phyloP scores from a whole-genome alignment of 2,888 invertebrate species.

The Tineola bisselliella region DNA sequence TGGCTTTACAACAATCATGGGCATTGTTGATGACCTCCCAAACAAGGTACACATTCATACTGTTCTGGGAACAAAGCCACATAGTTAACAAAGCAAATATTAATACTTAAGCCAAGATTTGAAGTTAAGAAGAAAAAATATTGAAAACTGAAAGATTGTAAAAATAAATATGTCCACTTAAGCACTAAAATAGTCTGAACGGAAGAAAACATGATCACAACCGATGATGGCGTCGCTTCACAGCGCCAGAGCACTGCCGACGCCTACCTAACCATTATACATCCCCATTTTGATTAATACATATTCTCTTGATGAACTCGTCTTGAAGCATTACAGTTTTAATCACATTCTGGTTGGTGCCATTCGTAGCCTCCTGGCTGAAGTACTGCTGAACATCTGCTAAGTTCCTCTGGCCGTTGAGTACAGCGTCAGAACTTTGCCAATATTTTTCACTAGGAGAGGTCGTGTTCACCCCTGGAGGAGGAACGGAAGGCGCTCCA shows the following conservation, averaged over 20 bases:
- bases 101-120: too few species aligned
- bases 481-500: slow-evolving; percentile 90
- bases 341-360: slow-evolving; percentile 53
- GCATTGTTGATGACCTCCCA: too few species aligned
- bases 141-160: too few species aligned
- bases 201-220: slow-evolving; percentile 56
- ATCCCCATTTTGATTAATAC: slow-evolving; percentile 64
- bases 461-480: slow-evolving; percentile 88
- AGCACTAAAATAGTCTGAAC: slow-evolving; percentile 1
- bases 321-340: slow-evolving; percentile 65
- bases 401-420: slow-evolving; percentile 37
- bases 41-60: too few species aligned
- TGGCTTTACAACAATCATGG: too few species aligned
- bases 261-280: slow-evolving; percentile 65
- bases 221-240: slow-evolving; percentile 61
- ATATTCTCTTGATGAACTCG: slow-evolving; percentile 63
- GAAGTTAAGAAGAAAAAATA: too few species aligned
- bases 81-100: too few species aligned
- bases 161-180: slow-evolving; percentile 11
- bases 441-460: slow-evolving; percentile 96
- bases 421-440: slow-evolving; percentile 50
- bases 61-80: too few species aligned
- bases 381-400: slow-evolving; percentile 56
- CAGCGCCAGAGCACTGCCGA: slow-evolving; percentile 34
- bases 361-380: slow-evolving; percentile 46